phyloP scores from a whole-genome alignment of 2,113 vertebrate genomes.

The Platycercus adscitus region DNA sequence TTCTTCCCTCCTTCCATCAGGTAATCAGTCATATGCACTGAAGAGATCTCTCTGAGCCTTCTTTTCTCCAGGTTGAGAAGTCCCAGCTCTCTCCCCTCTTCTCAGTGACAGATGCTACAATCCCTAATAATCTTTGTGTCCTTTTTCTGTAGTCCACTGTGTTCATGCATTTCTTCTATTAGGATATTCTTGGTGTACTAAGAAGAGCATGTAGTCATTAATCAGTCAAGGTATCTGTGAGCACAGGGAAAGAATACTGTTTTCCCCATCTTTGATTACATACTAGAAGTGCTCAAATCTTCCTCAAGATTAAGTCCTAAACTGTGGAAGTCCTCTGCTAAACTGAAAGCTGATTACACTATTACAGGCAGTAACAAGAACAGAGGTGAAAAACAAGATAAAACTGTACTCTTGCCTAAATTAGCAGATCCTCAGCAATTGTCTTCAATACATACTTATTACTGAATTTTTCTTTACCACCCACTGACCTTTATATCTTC shows the following conservation, averaged over 20 bases:
- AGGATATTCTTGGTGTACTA: background rate
- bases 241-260: background rate
- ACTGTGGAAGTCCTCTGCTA: background rate
- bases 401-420: background rate
- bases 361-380: background rate
- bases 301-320: background rate
- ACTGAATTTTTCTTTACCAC: background rate
- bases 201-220: background rate
- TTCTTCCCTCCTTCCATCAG: background rate
- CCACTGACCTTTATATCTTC: background rate
- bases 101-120: background rate
- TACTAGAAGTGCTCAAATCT: background rate
- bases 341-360: background rate
- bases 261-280: background rate
- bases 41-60: background rate
- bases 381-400: background rate
- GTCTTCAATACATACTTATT: background rate
- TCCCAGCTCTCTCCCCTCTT: background rate
- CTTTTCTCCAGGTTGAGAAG: background rate
- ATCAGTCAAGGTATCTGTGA: background rate
- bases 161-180: background rate
- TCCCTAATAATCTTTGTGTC: background rate
- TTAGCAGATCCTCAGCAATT: background rate
- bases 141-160: background rate
- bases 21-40: background rate